These are phyloP conservation scores for Andricus grossulariae DNA, from an alignment of 1,140 invertebrate genomes.

Conservation along the genomic window DNA sequence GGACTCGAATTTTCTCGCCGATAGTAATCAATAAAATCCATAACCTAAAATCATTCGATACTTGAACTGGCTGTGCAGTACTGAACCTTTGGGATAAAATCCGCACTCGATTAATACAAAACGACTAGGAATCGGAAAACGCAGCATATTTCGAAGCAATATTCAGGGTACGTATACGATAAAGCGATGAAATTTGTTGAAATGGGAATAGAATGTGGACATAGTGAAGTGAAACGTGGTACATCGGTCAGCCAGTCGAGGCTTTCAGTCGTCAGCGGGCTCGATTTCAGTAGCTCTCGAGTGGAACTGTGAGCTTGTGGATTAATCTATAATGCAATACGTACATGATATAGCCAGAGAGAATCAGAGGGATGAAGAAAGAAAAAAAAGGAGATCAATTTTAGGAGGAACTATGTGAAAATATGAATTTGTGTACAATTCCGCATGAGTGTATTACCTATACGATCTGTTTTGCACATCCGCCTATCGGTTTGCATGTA, in stretches of 20 bases:
- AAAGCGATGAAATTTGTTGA: constrained; percentile 3
- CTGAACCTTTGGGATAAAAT: not conserved
- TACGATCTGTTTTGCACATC: not conserved
- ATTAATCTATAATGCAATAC: constrained; percentile 9
- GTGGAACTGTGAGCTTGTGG: not conserved
- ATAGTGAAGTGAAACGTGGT: constrained; percentile 3
- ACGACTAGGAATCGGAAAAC: not conserved
- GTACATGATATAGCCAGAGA: not conserved
- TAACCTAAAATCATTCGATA: too few relatives aligned
- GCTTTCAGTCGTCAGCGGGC: not conserved
- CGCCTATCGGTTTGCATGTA: too few relatives aligned
- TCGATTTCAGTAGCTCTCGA: not conserved
- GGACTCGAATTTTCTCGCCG: too few relatives aligned
- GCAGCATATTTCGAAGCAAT: constrained; percentile 9
- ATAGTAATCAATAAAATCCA: too few relatives aligned
- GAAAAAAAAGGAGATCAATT: not conserved
- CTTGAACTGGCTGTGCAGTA: too few relatives aligned
- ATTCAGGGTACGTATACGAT: not conserved
- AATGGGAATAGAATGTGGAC: constrained; percentile 4
- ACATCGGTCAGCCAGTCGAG: not conserved
- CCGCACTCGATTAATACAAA: not conserved
- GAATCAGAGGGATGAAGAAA: not conserved
- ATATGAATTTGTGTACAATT: not conserved
- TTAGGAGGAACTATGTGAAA: too few relatives aligned
- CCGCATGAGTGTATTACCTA: not conserved